Conservation (phyloP, 2,888 invertebrate genomes). For the Polyommatus icarus region DNA sequence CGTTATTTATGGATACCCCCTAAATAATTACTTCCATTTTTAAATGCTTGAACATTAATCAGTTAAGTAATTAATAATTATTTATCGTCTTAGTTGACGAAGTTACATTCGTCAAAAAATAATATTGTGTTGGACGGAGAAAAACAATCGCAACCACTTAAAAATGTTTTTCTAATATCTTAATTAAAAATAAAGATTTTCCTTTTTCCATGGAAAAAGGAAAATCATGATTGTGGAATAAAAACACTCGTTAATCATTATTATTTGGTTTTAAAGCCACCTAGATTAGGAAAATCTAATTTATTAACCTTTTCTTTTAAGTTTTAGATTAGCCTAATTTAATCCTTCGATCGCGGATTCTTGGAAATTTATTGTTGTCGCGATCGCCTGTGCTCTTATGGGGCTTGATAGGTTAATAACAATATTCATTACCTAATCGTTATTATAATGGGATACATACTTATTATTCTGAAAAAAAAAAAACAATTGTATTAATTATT, state of each 20-base stretch:
- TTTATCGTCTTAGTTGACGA: neutral
- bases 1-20: neutral
- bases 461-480: no score
- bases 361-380: no score
- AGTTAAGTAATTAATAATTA: no score
- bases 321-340: no score
- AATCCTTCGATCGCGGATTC: no score
- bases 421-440: no score
- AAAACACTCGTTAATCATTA: neutral
- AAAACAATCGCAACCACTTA: neutral
- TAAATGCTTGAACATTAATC: neutral
- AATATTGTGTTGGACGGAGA: neutral
- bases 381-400: no score
- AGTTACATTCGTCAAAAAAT: neutral
- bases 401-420: no score
- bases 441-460: no score
- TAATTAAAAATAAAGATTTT: neutral
- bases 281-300: neutral
- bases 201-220: neutral
- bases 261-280: neutral
- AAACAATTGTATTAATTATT: no score
- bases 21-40: neutral
- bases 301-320: neutral
- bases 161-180: neutral
- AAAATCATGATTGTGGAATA: neutral